Evolutionary conservation across 2,888 invertebrate genomes (phyloP).

Genomic region (Cheilosia scutellata): DNA sequence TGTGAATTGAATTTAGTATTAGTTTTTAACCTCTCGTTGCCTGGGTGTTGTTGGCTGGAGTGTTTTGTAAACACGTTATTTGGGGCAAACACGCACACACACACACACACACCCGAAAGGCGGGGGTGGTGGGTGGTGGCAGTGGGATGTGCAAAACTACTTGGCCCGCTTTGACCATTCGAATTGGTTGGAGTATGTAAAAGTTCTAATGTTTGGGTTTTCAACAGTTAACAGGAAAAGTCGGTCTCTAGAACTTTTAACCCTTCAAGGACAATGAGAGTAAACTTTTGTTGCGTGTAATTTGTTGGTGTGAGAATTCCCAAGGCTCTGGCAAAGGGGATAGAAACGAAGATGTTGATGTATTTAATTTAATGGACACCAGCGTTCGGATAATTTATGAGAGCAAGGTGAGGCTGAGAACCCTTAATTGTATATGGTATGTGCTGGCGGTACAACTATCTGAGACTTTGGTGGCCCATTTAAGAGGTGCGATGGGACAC

Average conservation of each 20-base stretch:
- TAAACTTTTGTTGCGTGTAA: slow-evolving; percentile 24
- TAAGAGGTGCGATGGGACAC: too few relatives aligned
- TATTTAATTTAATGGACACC: too few relatives aligned
- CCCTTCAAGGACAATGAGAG: slow-evolving; percentile 19
- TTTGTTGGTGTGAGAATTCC: neutral
- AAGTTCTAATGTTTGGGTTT: slow-evolving; percentile 21
- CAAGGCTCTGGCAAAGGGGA: neutral
- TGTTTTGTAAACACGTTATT: slow-evolving; percentile 70
- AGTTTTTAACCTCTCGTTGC: slow-evolving; percentile 46
- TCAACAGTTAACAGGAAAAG: neutral
- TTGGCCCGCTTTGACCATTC: slow-evolving; percentile 55
- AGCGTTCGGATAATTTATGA: too few relatives aligned
- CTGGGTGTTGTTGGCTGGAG: slow-evolving; percentile 47
- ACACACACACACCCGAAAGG: neutral
- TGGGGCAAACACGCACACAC: slow-evolving; percentile 12
- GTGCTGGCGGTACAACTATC: too few relatives aligned
- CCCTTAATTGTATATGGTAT: too few relatives aligned
- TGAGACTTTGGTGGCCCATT: too few relatives aligned
- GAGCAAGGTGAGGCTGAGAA: too few relatives aligned
- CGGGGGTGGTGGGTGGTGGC: neutral
- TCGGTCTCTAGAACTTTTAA: slow-evolving; percentile 10
- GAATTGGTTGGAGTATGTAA: slow-evolving; percentile 31
- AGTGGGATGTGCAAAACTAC: slow-evolving; percentile 30
- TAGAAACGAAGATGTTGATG: too few relatives aligned
- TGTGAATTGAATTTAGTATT: slow-evolving; percentile 53